Evolutionary conservation across 2,888 invertebrate genomes (phyloP).

Genomic region (Macrostomum cliftonense): DNA sequence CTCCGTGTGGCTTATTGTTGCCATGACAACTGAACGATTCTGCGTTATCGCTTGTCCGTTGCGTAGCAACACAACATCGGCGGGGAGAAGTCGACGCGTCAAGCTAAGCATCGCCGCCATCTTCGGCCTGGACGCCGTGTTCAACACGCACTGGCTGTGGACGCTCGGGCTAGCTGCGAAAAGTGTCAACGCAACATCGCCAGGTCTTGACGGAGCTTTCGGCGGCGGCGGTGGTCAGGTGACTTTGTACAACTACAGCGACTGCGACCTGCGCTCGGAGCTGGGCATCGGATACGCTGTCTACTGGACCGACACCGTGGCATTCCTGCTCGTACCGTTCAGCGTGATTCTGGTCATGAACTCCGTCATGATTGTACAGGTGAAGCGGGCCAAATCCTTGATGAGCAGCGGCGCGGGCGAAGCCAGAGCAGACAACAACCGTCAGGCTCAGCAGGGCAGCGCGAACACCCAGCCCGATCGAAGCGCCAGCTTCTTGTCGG

Average conservation of each 20-base stretch:
- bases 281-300: conserved; percentile 18
- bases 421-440: too few relatives aligned
- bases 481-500: too few relatives aligned
- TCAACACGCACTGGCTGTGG: conserved; percentile 27
- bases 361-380: conserved; percentile 26
- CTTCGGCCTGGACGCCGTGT: conserved; percentile 17
- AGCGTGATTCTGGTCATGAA: conserved; percentile 25
- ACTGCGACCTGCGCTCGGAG: conserved; percentile 12
- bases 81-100: conserved; percentile 23
- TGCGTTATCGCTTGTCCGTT: conserved; percentile 31
- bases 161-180: conserved; percentile 15
- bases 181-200: not conserved
- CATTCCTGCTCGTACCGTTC: conserved; percentile 28
- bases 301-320: conserved; percentile 29
- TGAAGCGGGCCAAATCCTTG: conserved; percentile 11
- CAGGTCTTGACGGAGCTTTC: not conserved
- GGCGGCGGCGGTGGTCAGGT: conserved; percentile 4
- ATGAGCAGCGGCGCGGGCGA: conserved; percentile 13
- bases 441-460: too few relatives aligned
- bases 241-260: conserved; percentile 15
- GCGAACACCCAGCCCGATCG: too few relatives aligned
- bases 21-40: conserved; percentile 29
- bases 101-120: conserved; percentile 20
- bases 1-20: conserved; percentile 30
- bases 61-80: conserved; percentile 18